phyloP scores from a whole-genome alignment of 2,113 vertebrate genomes.

The Periophthalmus modestus region DNA sequence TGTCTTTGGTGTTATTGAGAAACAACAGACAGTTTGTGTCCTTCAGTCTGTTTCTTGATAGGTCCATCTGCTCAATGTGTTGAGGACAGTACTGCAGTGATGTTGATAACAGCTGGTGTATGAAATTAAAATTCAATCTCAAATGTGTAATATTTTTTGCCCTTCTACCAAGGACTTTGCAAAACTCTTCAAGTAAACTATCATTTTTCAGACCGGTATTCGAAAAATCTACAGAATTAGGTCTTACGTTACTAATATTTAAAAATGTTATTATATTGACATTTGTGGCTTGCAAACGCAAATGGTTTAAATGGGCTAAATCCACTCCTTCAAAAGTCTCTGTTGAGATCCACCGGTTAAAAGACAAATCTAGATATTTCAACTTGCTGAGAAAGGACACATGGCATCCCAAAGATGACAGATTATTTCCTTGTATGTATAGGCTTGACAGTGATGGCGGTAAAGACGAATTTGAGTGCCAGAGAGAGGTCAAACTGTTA shows the following conservation, averaged over 20 bases:
- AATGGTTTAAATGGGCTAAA: conserved; percentile 48
- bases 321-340: conserved; percentile 60
- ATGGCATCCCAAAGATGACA: conserved; percentile 60
- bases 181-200: conserved; percentile 36
- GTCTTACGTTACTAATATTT: conserved; percentile 54
- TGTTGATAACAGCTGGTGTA: fast-evolving
- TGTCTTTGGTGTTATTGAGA: fast-evolving
- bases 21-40: conserved; percentile 40
- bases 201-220: conserved; percentile 51
- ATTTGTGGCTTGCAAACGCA: conserved; percentile 66
- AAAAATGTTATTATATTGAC: conserved; percentile 67
- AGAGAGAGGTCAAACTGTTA: conserved; percentile 71
- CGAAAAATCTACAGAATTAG: conserved; percentile 74
- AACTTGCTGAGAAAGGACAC: conserved; percentile 55
- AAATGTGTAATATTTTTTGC: conserved; percentile 43
- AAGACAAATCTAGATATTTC: conserved; percentile 73
- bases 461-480: conserved; percentile 59
- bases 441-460: conserved; percentile 52
- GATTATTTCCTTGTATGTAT: conserved; percentile 70
- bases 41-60: conserved; percentile 74
- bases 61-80: conserved; percentile 56
- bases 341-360: conserved; percentile 53
- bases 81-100: conserved; percentile 61
- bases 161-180: conserved; percentile 48
- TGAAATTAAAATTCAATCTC: conserved; percentile 37